phyloP scores from a whole-genome alignment of 2,113 vertebrate species.

The Chionis minor region DNA sequence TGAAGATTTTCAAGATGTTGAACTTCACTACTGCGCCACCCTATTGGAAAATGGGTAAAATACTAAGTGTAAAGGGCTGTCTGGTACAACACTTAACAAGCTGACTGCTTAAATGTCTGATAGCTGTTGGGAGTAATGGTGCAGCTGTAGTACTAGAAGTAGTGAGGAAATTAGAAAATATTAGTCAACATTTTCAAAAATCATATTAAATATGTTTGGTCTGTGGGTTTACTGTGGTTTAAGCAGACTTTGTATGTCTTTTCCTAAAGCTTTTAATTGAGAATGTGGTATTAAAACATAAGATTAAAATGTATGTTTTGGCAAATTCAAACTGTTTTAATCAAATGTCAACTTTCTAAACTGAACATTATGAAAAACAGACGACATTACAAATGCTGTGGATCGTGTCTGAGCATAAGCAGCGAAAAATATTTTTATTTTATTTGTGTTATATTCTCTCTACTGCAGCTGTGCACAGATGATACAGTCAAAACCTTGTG shows the following conservation, averaged over 20 bases:
- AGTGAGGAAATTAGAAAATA: constrained; percentile 50
- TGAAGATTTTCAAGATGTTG: not conserved
- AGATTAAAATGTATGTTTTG: constrained; percentile 66
- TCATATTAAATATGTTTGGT: constrained; percentile 17
- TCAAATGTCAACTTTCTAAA: constrained; percentile 63
- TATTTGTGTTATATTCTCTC: constrained; percentile 26
- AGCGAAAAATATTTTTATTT: constrained; percentile 54
- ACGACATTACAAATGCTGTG: constrained; percentile 50
- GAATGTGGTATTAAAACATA: constrained; percentile 60
- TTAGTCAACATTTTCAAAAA: constrained; percentile 56
- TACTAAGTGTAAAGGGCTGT: not conserved
- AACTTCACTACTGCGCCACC: not conserved
- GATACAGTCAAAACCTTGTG: not conserved
- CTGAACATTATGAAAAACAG: constrained; percentile 65
- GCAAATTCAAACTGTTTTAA: constrained; percentile 66
- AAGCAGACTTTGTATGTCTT: constrained; percentile 29
- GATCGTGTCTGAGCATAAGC: not conserved
- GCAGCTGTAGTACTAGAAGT: constrained; percentile 45
- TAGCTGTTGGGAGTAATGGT: constrained; percentile 19
- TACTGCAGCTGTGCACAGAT: constrained; percentile 38
- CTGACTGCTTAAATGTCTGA: constrained; percentile 6
- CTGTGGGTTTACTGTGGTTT: constrained; percentile 38
- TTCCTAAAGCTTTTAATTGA: constrained; percentile 56
- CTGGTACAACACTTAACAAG: not conserved
- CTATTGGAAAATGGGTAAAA: not conserved